Evolutionary conservation across 2,113 vertebrate genomes (phyloP), one percentile per base, ranked within the genome.

Genomic region (Callaeas wilsoni): DNA sequence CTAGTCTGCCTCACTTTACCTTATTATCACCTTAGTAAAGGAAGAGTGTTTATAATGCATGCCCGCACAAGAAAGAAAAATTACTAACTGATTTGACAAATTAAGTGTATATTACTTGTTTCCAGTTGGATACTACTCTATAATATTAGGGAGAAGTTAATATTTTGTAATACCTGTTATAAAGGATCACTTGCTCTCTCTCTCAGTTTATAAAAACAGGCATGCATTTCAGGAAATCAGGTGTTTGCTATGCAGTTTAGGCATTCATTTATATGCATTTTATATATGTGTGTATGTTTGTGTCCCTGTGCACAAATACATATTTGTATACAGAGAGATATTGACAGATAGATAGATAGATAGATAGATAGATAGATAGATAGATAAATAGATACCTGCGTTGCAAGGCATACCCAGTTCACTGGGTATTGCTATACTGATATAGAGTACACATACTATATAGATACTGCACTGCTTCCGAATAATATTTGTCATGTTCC

Each of bases 401-500:
- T 60, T 35, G 55, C 33, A 89, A 77, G 89, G 21, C 29, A 46
- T 21, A 91, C 14, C 57, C 8, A n/a, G 17, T 60, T 10, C 12
- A 10, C 22, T 73, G 14, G 4, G 8, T 83, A 39, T 65, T 57
- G 6, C 42, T 81, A 5, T 30, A 70, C 10, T 70, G 33, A 42
- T 63, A 35, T 1, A 75, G 10, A 67, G 5, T 6, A 52, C 10
- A 59, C 7, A 25, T 52, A 42, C 30, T 89, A 33, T 56, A 77
- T 69, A 75, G 35, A n/a, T 74, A 57, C 23, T 88, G 25, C 25
- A 67, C 70, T 63, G n/a, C 56, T 74, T 93, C 84, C 94, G 80
- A 86, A 95, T 96, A 97, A 98, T 98, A 98, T 97, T 98, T 96
- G 94, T 94, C 96, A 97, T 97, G 96, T 97, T 98, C 98, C 96